Evolutionary conservation across 2,797 vertebrate species (phyloP).

Genomic region (Lophius americanus): DNA sequence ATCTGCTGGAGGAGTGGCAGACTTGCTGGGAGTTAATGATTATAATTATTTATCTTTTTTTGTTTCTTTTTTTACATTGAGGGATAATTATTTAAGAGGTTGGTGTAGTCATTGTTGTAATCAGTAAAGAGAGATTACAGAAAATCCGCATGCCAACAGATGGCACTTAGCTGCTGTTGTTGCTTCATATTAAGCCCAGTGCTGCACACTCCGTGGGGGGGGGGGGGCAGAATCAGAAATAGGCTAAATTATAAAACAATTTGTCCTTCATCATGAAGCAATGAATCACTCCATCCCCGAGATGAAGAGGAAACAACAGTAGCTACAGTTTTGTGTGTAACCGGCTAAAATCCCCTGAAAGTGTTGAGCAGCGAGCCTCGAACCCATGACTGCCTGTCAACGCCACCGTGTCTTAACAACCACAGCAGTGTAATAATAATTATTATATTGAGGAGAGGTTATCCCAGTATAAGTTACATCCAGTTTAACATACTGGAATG

Average conservation of each 20-base stretch:
- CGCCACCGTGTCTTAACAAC: slow-evolving; percentile 8
- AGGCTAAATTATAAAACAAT: slow-evolving; percentile 75
- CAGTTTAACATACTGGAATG: too few relatives aligned
- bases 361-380: slow-evolving; percentile 46
- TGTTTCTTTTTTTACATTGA: slow-evolving; percentile 77
- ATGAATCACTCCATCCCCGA: slow-evolving; percentile 58
- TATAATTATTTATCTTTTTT: slow-evolving; percentile 85
- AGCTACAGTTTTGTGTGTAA: slow-evolving; percentile 33
- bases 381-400: slow-evolving; percentile 64
- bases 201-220: slow-evolving; percentile 46
- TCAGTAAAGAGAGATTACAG: slow-evolving; percentile 89
- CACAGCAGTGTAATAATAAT: too few relatives aligned
- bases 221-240: slow-evolving; percentile 59
- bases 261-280: slow-evolving; percentile 68
- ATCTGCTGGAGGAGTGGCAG: slow-evolving; percentile 84
- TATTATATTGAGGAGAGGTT: too few relatives aligned
- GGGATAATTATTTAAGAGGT: slow-evolving; percentile 89
- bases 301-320: slow-evolving; percentile 42
- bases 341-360: slow-evolving; percentile 10
- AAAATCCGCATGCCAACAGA: slow-evolving; percentile 86
- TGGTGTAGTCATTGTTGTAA: slow-evolving; percentile 86
- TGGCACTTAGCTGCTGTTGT: slow-evolving; percentile 80
- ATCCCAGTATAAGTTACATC: too few relatives aligned
- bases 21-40: slow-evolving; percentile 88
- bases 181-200: slow-evolving; percentile 76